Evolutionary conservation across 2,888 invertebrate genomes (phyloP).

Genomic region (Cerceris rybyensis): DNA sequence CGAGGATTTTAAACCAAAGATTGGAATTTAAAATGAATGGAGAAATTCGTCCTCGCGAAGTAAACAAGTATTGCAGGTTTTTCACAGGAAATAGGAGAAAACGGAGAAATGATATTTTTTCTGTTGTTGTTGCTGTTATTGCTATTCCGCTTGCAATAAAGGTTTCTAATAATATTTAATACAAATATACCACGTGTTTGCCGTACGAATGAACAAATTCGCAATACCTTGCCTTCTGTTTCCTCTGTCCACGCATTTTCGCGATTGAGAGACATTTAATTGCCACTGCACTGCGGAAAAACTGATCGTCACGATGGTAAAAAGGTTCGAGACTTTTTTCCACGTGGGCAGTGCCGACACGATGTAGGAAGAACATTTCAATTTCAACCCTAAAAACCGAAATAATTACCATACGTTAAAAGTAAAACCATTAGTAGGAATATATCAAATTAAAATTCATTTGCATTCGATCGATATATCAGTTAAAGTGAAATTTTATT

Average conservation of each 20-base stretch:
- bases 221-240: slow-evolving; percentile 4
- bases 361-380: neutral
- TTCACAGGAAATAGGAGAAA: no score
- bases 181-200: neutral
- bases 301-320: slow-evolving; percentile 4
- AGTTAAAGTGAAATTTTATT: no score
- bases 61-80: no score
- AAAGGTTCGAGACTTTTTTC: slow-evolving; percentile 8
- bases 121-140: no score
- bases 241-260: slow-evolving; percentile 6
- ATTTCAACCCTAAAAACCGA: neutral
- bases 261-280: slow-evolving; percentile 42
- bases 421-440: no score
- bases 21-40: no score
- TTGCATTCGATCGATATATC: no score
- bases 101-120: no score
- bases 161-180: neutral
- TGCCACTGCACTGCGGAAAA: slow-evolving; percentile 53
- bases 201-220: neutral
- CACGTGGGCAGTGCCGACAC: neutral
- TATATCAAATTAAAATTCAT: no score
- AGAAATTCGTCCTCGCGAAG: no score
- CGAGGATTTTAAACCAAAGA: no score
- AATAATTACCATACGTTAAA: neutral
- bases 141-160: no score